Percentiles rank a stretch among this genome's conserved stretches.
These are phyloP conservation scores for Metaphire vulgaris DNA, from an alignment of 1,140 invertebrate genomes.

Conservation along the genomic window DNA sequence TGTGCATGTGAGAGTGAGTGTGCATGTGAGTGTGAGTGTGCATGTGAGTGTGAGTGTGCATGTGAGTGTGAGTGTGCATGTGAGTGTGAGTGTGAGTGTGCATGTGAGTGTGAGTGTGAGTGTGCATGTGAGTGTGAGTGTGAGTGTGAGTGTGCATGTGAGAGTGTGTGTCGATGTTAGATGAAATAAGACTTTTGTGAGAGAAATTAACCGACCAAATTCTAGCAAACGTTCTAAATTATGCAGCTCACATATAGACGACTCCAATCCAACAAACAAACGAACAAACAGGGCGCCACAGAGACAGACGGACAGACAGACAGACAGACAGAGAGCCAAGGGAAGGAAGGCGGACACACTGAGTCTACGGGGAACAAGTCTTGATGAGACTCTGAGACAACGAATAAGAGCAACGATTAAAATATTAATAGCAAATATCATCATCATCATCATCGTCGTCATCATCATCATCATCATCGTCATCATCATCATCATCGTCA, in stretches of 20 bases:
- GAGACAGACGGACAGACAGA: not conserved
- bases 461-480: not conserved
- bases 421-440: too few species aligned
- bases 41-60: not conserved
- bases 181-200: too few species aligned
- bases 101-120: not conserved
- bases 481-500: conserved; percentile 1
- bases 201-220: too few species aligned
- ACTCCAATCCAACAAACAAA: not conserved
- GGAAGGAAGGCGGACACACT: not conserved
- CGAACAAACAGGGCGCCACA: not conserved
- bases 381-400: too few species aligned
- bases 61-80: not conserved
- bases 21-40: not conserved
- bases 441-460: not conserved
- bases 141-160: not conserved
- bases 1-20: not conserved
- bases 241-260: too few species aligned
- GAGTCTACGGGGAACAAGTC: too few species aligned
- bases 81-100: not conserved
- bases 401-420: too few species aligned
- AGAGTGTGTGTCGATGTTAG: too few species aligned
- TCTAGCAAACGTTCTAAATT: too few species aligned
- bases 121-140: not conserved
- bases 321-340: not conserved